Conservation (phyloP, 2,113 vertebrate genomes). For the Planiliza haematocheilus region DNA sequence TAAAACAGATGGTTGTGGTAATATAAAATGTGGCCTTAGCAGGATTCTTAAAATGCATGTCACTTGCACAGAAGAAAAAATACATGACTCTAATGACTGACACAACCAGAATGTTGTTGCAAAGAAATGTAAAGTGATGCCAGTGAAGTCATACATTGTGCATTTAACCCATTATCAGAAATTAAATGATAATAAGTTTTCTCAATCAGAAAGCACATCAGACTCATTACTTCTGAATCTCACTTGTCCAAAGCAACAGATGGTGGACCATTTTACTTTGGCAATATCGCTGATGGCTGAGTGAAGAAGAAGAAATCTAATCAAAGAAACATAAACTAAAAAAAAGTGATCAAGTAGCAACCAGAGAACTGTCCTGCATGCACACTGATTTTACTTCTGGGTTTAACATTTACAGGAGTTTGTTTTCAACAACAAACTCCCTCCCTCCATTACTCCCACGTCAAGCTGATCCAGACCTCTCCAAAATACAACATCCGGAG, state of each 20-base stretch:
- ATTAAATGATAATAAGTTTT: background rate
- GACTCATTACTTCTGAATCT: slow-evolving; percentile 17
- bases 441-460: slow-evolving; percentile 40
- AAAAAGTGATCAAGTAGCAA: slow-evolving; percentile 15
- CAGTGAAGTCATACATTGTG: too few species aligned
- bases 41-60: background rate
- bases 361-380: background rate
- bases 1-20: background rate
- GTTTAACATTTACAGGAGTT: slow-evolving; percentile 23
- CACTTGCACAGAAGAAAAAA: background rate
- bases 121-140: background rate
- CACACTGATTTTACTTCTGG: background rate
- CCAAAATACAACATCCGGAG: slow-evolving; percentile 37
- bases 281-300: slow-evolving; percentile 19
- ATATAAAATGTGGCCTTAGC: background rate
- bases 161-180: too few species aligned
- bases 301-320: slow-evolving; percentile 14
- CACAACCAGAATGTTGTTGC: background rate
- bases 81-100: background rate
- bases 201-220: slow-evolving; percentile 6
- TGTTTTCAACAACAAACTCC: slow-evolving; percentile 26
- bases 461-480: slow-evolving; percentile 37
- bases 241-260: slow-evolving; percentile 46
- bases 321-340: slow-evolving; percentile 13
- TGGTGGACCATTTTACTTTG: slow-evolving; percentile 50